phyloP scores from a whole-genome alignment of 2,888 invertebrate genomes.

The Lysandra bellargus region DNA sequence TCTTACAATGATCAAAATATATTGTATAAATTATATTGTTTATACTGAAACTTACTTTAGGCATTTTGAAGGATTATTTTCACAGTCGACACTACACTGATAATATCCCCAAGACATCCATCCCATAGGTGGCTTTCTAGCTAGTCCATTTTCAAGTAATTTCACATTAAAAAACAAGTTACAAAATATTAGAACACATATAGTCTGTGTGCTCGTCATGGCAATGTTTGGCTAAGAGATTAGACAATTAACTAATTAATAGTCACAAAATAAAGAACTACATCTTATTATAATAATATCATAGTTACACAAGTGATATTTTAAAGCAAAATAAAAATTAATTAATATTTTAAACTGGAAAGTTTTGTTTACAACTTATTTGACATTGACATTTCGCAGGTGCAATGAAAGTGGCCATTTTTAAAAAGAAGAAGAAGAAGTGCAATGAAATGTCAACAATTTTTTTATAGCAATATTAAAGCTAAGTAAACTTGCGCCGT shows the following conservation, averaged over 20 bases:
- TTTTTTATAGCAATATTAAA: too few species aligned
- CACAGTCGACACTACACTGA: slow-evolving; percentile 82
- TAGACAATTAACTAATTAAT: background rate
- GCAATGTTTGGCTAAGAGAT: background rate
- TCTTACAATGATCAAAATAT: too few species aligned
- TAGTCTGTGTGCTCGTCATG: background rate
- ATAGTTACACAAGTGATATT: background rate
- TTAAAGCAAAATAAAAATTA: background rate
- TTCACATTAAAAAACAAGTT: slow-evolving; percentile 47
- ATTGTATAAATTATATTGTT: too few species aligned
- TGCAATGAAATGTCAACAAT: too few species aligned
- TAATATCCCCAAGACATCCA: slow-evolving; percentile 88
- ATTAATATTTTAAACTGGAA: background rate
- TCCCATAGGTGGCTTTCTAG: slow-evolving; percentile 85
- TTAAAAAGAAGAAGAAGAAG: too few species aligned
- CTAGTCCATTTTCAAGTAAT: slow-evolving; percentile 82
- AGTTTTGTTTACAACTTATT: background rate
- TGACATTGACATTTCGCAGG: background rate
- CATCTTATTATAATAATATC: background rate
- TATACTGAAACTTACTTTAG: slow-evolving; percentile 74
- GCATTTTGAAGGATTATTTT: slow-evolving; percentile 81
- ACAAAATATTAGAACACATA: background rate
- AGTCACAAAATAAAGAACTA: background rate
- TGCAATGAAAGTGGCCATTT: too few species aligned
- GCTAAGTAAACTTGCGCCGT: too few species aligned